These are phyloP conservation scores for Elephantulus edwardii DNA, from an alignment of 2,113 vertebrate species.

Conservation along the genomic window DNA sequence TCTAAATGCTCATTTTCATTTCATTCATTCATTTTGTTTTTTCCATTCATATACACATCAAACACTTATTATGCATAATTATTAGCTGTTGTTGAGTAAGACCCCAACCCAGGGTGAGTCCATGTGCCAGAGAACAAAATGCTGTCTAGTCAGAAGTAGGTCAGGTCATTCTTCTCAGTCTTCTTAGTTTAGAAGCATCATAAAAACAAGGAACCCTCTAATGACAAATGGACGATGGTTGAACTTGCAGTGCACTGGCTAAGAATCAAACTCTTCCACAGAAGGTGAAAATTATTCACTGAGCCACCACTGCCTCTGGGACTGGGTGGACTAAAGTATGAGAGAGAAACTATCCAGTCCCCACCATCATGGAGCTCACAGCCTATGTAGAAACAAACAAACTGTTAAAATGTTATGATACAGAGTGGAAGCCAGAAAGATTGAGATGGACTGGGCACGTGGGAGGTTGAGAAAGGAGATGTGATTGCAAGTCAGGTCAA, in stretches of 20 bases:
- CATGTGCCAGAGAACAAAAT: background rate
- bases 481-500: background rate
- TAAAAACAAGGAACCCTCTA: background rate
- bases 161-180: background rate
- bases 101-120: background rate
- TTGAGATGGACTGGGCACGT: background rate
- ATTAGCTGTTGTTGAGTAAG: background rate
- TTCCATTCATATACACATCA: background rate
- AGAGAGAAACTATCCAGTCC: background rate
- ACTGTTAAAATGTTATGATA: background rate
- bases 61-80: background rate
- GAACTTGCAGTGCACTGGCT: background rate
- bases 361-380: background rate
- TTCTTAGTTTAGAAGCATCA: background rate
- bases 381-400: background rate
- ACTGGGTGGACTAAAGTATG: background rate
- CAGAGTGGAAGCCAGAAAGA: background rate
- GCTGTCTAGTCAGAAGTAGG: too few species aligned
- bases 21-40: background rate
- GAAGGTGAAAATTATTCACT: background rate
- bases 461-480: background rate
- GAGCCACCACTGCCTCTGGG: background rate
- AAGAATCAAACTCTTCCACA: background rate
- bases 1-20: slow-evolving; percentile 12
- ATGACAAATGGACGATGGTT: background rate